Evolutionary conservation across 2,113 vertebrate species (phyloP).

Genomic region (Herpetotheres cachinnans): DNA sequence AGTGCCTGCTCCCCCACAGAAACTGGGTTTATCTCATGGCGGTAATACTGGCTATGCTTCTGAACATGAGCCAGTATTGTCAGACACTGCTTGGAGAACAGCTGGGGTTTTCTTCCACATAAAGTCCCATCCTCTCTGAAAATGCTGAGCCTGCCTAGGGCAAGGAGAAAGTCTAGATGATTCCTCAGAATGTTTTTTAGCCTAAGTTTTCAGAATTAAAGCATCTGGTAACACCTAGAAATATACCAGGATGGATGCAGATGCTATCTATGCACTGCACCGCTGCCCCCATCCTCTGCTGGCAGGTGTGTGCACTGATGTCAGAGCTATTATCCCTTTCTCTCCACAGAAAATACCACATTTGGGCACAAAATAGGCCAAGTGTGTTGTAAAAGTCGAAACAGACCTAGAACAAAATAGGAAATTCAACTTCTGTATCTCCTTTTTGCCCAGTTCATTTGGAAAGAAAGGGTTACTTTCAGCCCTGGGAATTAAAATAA

Average conservation of each 20-base stretch:
- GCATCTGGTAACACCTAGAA: neutral
- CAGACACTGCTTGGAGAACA: neutral
- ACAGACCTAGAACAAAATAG: neutral
- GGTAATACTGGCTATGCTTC: neutral
- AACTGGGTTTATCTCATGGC: neutral
- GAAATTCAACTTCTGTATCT: neutral
- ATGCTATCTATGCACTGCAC: neutral
- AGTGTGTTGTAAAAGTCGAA: neutral
- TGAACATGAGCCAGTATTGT: neutral
- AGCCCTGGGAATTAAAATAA: neutral
- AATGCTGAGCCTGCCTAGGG: neutral
- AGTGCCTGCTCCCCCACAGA: neutral
- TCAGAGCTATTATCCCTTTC: neutral
- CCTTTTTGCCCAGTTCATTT: neutral
- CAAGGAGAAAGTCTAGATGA: neutral
- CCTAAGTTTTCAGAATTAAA: neutral
- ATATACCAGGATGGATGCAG: neutral
- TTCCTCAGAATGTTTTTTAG: neutral
- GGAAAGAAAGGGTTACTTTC: neutral
- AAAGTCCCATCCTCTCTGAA: neutral
- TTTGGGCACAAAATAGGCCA: neutral
- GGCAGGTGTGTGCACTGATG: neutral
- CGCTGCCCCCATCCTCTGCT: neutral
- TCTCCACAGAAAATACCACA: rapidly evolving
- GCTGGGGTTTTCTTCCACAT: neutral